These are phyloP conservation scores for Elmis aenea DNA, from an alignment of 2,888 invertebrate species.

Conservation along the genomic window DNA sequence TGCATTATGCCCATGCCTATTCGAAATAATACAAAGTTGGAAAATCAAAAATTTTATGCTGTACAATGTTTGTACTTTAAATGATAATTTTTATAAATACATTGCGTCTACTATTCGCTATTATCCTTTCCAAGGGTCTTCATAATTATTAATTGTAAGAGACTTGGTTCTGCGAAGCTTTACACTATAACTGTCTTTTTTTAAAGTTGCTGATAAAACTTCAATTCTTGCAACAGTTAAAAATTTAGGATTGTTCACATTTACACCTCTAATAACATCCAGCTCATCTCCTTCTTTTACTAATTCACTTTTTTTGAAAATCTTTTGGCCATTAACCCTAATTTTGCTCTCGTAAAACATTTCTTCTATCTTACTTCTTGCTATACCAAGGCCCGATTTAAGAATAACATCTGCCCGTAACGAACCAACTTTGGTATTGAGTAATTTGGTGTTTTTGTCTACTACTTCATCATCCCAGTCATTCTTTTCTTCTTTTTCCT, in stretches of 20 bases:
- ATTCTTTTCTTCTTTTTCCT: conserved; percentile 45
- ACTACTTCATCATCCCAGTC: conserved; percentile 48
- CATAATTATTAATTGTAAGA: conserved; percentile 70
- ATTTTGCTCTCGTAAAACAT: conserved; percentile 77
- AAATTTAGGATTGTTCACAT: conserved; percentile 63
- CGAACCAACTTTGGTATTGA: conserved; percentile 60
- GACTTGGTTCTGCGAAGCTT: conserved; percentile 64
- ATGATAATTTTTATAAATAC: no score
- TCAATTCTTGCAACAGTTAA: conserved; percentile 65
- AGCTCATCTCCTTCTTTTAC: conserved; percentile 69
- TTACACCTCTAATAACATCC: conserved; percentile 67
- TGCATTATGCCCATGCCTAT: no score
- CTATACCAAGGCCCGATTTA: conserved; percentile 64
- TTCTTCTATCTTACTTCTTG: conserved; percentile 75
- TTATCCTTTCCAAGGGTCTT: conserved; percentile 48
- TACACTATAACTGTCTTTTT: conserved; percentile 55
- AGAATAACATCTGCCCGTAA: conserved; percentile 66
- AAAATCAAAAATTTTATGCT: no score
- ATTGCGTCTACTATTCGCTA: no score
- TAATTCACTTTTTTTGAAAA: conserved; percentile 67
- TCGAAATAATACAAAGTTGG: no score
- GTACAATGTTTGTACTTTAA: no score
- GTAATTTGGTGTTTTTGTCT: conserved; percentile 59
- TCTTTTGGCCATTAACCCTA: conserved; percentile 71
- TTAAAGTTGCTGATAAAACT: conserved; percentile 52